Conservation (phyloP, 1,140 invertebrate species). For the Nixonia krombeini region DNA sequence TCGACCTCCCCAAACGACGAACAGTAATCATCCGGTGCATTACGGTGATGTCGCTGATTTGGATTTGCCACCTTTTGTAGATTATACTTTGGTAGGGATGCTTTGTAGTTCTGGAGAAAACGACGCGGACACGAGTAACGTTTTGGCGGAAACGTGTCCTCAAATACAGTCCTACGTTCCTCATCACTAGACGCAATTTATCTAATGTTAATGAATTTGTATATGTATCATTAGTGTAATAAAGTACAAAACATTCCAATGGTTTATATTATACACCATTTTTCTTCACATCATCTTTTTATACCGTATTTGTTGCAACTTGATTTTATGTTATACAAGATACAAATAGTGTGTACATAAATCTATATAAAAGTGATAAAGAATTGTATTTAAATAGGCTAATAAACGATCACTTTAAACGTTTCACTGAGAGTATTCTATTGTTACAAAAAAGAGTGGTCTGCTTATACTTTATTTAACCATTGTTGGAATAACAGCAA, state of each 20-base stretch:
- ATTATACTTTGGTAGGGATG: slow-evolving; percentile 69
- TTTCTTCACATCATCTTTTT: neutral
- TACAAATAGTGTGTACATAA: too few relatives aligned
- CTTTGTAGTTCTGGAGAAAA: slow-evolving; percentile 62
- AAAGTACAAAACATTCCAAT: slow-evolving; percentile 48
- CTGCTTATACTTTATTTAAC: too few relatives aligned
- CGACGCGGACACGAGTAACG: slow-evolving; percentile 29
- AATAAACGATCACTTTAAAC: too few relatives aligned
- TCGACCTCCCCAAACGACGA: slow-evolving; percentile 53
- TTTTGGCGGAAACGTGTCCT: slow-evolving; percentile 36
- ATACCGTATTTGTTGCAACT: too few relatives aligned
- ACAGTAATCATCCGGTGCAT: slow-evolving; percentile 8
- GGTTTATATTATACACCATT: slow-evolving; percentile 21
- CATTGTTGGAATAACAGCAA: too few relatives aligned
- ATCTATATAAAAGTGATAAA: too few relatives aligned
- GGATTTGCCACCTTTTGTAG: slow-evolving; percentile 63
- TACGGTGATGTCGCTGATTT: slow-evolving; percentile 58
- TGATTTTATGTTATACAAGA: too few relatives aligned
- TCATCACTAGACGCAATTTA: slow-evolving; percentile 57
- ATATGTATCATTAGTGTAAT: slow-evolving; percentile 49
- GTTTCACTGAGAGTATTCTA: too few relatives aligned
- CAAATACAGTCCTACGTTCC: slow-evolving; percentile 61
- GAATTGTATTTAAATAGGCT: too few relatives aligned
- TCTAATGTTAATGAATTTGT: slow-evolving; percentile 35
- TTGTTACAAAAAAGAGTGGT: too few relatives aligned